These are phyloP conservation scores for Pasiphila rectangulata DNA, from an alignment of 2,888 invertebrate species.

Conservation along the genomic window DNA sequence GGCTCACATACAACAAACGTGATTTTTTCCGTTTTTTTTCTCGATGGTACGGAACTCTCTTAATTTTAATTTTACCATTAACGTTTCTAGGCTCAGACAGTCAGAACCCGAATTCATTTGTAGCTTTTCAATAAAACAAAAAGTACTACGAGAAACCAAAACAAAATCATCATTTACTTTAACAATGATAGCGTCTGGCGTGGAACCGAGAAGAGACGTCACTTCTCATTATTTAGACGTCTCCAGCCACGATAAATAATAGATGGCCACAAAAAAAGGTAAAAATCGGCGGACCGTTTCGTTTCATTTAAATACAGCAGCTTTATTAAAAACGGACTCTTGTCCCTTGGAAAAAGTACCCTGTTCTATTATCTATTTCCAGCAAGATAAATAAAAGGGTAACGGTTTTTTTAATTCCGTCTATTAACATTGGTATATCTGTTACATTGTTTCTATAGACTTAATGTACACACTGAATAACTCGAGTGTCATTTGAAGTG, in stretches of 20 bases:
- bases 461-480: too few relatives aligned
- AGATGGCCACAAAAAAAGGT: slow-evolving; percentile 44
- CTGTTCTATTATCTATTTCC: slow-evolving; percentile 36
- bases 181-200: not conserved
- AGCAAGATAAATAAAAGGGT: slow-evolving; percentile 12
- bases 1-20: too few relatives aligned
- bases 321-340: slow-evolving; percentile 59
- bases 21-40: too few relatives aligned
- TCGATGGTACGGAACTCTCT: too few relatives aligned
- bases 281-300: slow-evolving; percentile 46
- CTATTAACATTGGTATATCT: not conserved
- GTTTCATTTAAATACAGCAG: slow-evolving; percentile 62
- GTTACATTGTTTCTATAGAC: not conserved
- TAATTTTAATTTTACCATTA: too few relatives aligned
- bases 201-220: slow-evolving; percentile 11
- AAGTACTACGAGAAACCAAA: too few relatives aligned
- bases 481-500: too few relatives aligned
- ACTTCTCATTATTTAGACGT: slow-evolving; percentile 28
- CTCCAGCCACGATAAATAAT: slow-evolving; percentile 47
- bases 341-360: slow-evolving; percentile 34
- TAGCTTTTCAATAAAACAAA: too few relatives aligned
- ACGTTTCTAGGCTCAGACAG: too few relatives aligned
- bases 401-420: slow-evolving; percentile 1
- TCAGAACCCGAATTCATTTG: too few relatives aligned
- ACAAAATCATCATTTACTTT: slow-evolving; percentile 12